Percentiles rank a stretch among this genome's conserved stretches.
Conservation (phyloP, 2,113 vertebrate species). For the Embiotoca jacksoni region DNA sequence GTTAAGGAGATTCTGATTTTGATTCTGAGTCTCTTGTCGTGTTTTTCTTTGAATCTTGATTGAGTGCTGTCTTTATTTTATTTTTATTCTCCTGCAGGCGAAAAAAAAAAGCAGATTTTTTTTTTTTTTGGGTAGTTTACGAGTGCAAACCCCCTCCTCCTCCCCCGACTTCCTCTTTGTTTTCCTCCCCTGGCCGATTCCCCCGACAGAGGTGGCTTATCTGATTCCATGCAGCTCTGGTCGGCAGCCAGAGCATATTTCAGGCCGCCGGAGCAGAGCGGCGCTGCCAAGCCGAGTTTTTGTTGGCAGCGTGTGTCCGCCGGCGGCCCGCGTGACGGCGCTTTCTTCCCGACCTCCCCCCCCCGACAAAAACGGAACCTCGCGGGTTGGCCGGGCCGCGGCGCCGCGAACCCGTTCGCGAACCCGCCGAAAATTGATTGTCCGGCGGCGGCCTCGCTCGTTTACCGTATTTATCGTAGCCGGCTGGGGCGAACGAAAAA, state of each 20-base stretch:
- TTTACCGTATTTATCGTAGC: too few relatives aligned
- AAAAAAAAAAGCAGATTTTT: too few relatives aligned
- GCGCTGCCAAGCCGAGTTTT: conserved; percentile 57
- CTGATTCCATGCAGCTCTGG: conserved; percentile 65
- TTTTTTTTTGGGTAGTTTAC: too few relatives aligned
- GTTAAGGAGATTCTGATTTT: not conserved
- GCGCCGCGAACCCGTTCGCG: not conserved
- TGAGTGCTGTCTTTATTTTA: not conserved
- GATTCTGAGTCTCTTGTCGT: not conserved
- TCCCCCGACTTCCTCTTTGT: conserved; percentile 32
- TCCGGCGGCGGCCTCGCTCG: not conserved
- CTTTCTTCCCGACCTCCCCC: conserved; percentile 39
- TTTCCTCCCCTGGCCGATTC: conserved; percentile 29
- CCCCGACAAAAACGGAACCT: conserved; percentile 48
- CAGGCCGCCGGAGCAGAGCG: conserved; percentile 33
- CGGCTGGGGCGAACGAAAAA: too few relatives aligned
- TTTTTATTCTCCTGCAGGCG: not conserved
- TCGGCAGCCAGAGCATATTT: conserved; percentile 66
- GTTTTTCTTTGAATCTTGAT: not conserved
- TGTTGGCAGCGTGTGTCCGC: conserved; percentile 47
- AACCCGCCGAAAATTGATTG: not conserved
- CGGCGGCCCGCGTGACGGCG: conserved; percentile 38
- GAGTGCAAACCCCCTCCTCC: conserved; percentile 12
- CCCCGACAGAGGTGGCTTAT: conserved; percentile 60
- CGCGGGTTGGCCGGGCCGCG: not conserved